Evolutionary conservation across 2,113 vertebrate species (phyloP), one percentile per base, ranked within the genome.

Genomic region (Notiomystis cincta): DNA sequence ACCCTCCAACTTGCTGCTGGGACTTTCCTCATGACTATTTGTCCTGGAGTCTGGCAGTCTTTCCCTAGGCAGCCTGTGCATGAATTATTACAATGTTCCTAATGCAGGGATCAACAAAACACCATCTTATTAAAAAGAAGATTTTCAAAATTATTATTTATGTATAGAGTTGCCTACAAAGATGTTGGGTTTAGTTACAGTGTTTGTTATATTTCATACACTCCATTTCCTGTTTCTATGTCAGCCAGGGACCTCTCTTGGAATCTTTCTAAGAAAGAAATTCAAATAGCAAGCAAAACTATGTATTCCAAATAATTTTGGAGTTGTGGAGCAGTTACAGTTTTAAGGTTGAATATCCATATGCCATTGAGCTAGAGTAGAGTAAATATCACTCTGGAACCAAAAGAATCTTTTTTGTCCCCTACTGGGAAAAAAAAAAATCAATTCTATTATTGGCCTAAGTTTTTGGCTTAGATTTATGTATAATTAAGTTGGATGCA

Each of bases 111-210:
- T 87, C 87, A 76, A 85, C 70, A 96, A 89, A 96, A 77, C 40
- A 91, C 82, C 40, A 18, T 65, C 89, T 92, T 93, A 87, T 85
- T 94, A 90, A 87, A 94, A 96, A 37, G 16, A 72, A 71, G 54
- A 78, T 91, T 93, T 90, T 87, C 48, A 76, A 81, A 93, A 78
- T 82, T 92, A 76, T 86, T 94, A 82, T 91, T 96, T 94, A 88
- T 86, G 37, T 90, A 84, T 57, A 81, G 69, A 87, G 31, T 90
- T 89, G 58, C 53, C 75, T 80, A 40, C 58, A 82, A 71, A 87
- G 82, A 64, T 66, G n/a, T 0, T 11, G 11, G 24, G 20, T 86
- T 92, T 56, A 84, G 45, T 83, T 62, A 78, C 13, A 1, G 19
- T 78, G 21, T 93, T 96, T 92, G 79, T 77, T 92, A 37, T 82